Conservation (phyloP, 2,113 vertebrate genomes). For the Dermatemys mawii region DNA sequence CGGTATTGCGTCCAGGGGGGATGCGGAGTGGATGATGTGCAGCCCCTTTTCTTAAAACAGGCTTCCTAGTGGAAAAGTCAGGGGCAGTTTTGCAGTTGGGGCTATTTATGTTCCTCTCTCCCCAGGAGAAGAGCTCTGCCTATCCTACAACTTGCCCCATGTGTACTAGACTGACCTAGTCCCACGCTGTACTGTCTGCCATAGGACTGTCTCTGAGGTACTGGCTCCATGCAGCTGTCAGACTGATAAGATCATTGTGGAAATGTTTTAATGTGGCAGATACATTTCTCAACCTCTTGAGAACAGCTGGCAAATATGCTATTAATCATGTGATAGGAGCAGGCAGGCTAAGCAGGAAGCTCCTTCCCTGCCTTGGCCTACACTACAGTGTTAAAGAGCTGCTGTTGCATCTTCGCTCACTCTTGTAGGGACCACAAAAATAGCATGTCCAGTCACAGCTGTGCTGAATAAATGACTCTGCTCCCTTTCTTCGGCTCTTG, state of each 20-base stretch:
- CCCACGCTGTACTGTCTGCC: background rate
- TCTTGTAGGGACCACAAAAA: background rate
- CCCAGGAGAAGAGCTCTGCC: too few species aligned
- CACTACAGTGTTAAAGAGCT: background rate
- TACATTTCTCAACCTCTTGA: background rate
- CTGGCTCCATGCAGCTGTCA: background rate
- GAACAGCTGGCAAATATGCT: rapidly evolving
- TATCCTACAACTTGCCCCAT: background rate
- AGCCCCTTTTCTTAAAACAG: background rate
- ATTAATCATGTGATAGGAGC: rapidly evolving
- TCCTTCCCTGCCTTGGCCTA: rapidly evolving
- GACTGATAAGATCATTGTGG: background rate
- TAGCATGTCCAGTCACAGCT: background rate
- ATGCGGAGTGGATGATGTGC: too few species aligned
- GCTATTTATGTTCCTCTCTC: background rate
- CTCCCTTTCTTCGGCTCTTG: rapidly evolving
- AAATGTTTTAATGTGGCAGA: background rate
- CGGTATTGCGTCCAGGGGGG: too few species aligned
- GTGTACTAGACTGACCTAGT: background rate
- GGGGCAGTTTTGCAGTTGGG: background rate
- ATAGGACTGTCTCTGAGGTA: background rate
- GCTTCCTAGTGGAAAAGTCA: background rate
- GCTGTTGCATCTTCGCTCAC: rapidly evolving
- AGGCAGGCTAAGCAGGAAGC: rapidly evolving
- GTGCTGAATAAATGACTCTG: rapidly evolving